Conservation (phyloP, 2,113 vertebrate genomes). For the Zosterops borbonicus region DNA sequence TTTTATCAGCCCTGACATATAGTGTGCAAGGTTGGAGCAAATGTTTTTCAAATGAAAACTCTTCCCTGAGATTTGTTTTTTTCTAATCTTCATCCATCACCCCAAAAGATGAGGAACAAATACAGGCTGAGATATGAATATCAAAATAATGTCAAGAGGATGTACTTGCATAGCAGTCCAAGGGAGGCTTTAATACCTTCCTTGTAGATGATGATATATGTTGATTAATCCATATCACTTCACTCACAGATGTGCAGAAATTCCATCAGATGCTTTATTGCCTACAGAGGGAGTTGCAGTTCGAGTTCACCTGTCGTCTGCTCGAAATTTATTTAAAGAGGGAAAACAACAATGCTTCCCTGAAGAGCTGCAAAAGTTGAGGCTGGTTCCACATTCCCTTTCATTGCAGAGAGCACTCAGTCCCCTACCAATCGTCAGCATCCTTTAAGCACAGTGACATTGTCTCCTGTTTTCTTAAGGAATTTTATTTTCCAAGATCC, state of each 20-base stretch:
- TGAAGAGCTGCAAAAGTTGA: constrained; percentile 35
- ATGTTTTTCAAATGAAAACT: background rate
- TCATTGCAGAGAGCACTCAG: background rate
- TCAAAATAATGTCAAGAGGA: background rate
- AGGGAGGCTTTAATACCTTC: background rate
- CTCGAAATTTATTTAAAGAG: constrained; percentile 59
- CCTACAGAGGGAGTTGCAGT: constrained; percentile 61
- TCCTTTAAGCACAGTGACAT: background rate
- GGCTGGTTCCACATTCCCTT: background rate
- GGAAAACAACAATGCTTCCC: constrained; percentile 41
- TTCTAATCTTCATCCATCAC: background rate
- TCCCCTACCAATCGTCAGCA: background rate
- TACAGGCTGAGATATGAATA: background rate
- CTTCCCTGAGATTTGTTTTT: background rate
- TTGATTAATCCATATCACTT: constrained; percentile 51
- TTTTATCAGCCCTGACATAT: background rate
- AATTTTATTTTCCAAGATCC: background rate
- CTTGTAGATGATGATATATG: background rate
- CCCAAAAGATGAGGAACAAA: background rate
- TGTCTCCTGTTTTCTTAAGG: background rate
- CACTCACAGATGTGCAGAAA: constrained; percentile 43
- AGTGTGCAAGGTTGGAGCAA: background rate
- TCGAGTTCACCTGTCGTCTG: constrained; percentile 58
- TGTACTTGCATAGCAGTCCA: background rate
- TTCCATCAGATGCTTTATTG: constrained; percentile 61